Percentiles rank a stretch among this genome's conserved stretches.
These are phyloP conservation scores for Atrichornis clamosus DNA, from an alignment of 2,113 vertebrate genomes.

Conservation along the genomic window DNA sequence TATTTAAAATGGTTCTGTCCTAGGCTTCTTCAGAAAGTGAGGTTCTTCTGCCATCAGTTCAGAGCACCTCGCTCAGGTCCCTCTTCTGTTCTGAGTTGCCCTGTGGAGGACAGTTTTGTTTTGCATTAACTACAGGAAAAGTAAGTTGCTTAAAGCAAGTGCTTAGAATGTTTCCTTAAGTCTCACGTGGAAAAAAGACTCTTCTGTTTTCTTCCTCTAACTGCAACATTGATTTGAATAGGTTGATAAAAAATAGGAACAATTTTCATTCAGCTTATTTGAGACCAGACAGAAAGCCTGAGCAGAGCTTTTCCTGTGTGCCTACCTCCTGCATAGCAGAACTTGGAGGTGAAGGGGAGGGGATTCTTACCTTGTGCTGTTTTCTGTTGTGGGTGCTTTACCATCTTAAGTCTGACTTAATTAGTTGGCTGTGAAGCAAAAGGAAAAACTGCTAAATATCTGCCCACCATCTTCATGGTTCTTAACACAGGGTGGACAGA, in stretches of 20 bases:
- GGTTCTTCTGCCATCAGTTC: neutral
- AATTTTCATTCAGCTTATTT: neutral
- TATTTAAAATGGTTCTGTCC: neutral
- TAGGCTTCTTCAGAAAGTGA: neutral
- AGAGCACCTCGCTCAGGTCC: neutral
- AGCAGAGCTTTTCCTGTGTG: neutral
- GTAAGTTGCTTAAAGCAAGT: neutral
- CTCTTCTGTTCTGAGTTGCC: neutral
- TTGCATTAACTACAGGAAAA: neutral
- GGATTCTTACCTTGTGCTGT: neutral
- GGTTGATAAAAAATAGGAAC: neutral
- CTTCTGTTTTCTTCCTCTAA: neutral
- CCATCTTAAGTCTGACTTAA: neutral
- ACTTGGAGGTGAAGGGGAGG: neutral
- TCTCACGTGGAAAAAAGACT: neutral
- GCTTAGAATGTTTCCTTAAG: neutral
- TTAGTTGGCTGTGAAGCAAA: neutral
- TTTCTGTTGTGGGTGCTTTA: neutral
- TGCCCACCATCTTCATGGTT: neutral
- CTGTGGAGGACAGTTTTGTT: neutral
- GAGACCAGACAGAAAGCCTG: neutral
- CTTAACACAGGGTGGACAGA: neutral
- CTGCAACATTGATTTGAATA: neutral
- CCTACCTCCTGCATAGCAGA: rapidly evolving
- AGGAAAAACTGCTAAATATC: neutral